Evolutionary conservation across 2,113 vertebrate genomes (phyloP).

Genomic region (Bolborhynchus lineola): DNA sequence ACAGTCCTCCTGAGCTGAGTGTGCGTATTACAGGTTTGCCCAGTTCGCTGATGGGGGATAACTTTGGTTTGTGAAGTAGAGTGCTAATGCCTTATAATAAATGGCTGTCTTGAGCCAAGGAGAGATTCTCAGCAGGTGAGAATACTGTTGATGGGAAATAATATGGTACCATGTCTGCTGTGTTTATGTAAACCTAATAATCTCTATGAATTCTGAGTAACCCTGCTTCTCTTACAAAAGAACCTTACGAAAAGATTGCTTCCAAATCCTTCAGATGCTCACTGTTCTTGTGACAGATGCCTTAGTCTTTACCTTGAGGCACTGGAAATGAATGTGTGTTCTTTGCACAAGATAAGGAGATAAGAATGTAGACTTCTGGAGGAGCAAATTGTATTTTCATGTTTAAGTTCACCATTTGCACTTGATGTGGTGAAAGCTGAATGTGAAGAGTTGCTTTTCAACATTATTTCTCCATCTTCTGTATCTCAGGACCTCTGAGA

Average conservation of each 20-base stretch:
- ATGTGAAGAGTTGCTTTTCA: conserved; percentile 70
- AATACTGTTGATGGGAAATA: conserved; percentile 18
- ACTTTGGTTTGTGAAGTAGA: conserved; percentile 32
- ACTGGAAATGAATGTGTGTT: conserved; percentile 44
- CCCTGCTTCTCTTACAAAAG: conserved; percentile 56
- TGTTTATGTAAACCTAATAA: conserved; percentile 71
- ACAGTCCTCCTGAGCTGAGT: not conserved
- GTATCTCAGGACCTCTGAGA: conserved; percentile 26
- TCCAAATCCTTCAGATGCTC: conserved; percentile 67
- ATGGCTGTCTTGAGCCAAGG: conserved; percentile 38
- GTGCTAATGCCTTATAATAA: conserved; percentile 39
- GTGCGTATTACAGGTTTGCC: not conserved
- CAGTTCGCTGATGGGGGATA: conserved; percentile 1
- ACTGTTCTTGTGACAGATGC: conserved; percentile 64
- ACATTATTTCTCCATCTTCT: conserved; percentile 51
- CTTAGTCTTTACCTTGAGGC: conserved; percentile 67
- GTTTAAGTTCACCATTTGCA: conserved; percentile 69
- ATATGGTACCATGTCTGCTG: not conserved
- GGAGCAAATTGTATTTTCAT: conserved; percentile 73
- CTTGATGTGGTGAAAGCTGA: conserved; percentile 58
- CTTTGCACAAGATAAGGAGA: conserved; percentile 69
- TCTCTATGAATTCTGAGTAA: conserved; percentile 74
- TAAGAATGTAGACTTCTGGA: conserved; percentile 65
- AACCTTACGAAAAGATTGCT: conserved; percentile 72
- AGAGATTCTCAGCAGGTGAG: conserved; percentile 38